Base-by-base conservation (phyloP, 2,113 vertebrate species). In the Struthidea cinerea region DNA sequence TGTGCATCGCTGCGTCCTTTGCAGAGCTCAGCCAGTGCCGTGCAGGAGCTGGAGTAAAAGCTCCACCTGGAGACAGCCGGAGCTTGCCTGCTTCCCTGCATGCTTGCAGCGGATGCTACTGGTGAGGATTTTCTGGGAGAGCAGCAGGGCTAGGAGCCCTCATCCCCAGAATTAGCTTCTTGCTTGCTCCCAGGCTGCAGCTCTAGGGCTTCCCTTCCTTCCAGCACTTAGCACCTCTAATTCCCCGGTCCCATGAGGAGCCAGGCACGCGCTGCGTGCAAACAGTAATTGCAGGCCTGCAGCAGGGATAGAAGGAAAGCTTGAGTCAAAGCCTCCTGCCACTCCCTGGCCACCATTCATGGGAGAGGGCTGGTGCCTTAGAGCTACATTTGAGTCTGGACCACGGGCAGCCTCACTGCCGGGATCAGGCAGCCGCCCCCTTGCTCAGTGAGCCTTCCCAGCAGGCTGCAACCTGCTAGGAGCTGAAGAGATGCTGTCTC, bases 21-120 rank as follows among this genome's bases (percentile, higher is more conserved):
- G 8, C 59, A 1, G 10, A 50, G 46, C 69, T 96, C 83, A 61
- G 63, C 37, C 84, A 46, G 76, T 3, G 27, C 47, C 10, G 11
- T 26, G 76, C 19, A 12, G 95, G 96, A 85, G 55, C 92, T 96
- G n/a, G 97, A 97, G 95, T 95, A 83, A 98, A 98, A 96, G 97
- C 97, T 98, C 97, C 97, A 91, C 96, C 97, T 97, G 96, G 96
- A 97, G 98, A 96, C 89, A 76, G 52, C 24, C 3, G 0, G 42
- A 59, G 78, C 67, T 49, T 23, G 39, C 33, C 67, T 39, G 84
- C 63, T 67, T 87, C 55, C 70, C 75, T 4, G 20, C 24, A 20
- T 28, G 41, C 77, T 65, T 20, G 1, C 42, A 84, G 61, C 0
- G 0, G 33, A 52, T 26, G 71, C 37, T 63, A 9, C 47, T 1